Evolutionary conservation across 2,797 vertebrate species (phyloP).

Genomic region (Crotalus adamanteus): DNA sequence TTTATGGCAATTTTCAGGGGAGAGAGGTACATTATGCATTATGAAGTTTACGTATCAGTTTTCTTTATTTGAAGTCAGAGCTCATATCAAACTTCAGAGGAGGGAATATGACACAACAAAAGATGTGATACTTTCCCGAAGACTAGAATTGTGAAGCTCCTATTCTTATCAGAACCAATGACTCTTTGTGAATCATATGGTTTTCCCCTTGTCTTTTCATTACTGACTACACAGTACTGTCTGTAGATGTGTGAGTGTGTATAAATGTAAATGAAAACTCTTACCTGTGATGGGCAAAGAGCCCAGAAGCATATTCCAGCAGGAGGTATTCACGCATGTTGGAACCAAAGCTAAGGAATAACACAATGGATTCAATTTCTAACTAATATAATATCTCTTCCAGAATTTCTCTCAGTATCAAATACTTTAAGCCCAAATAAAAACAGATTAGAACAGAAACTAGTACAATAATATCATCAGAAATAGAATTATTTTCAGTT

Average conservation of each 20-base stretch:
- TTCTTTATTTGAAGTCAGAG: background rate
- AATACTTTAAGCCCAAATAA: background rate
- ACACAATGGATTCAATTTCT: background rate
- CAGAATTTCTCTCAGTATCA: background rate
- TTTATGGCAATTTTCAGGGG: background rate
- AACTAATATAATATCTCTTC: background rate
- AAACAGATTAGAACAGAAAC: background rate
- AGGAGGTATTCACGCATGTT: constrained; percentile 96
- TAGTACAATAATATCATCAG: background rate
- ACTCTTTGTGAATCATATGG: background rate
- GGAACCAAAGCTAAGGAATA: constrained; percentile 86
- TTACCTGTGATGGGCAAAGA: constrained; percentile 95
- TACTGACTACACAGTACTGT: background rate
- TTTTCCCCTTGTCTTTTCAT: background rate
- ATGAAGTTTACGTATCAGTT: background rate
- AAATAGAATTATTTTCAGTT: background rate
- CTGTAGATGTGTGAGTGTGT: background rate
- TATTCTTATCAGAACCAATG: background rate
- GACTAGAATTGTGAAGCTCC: background rate
- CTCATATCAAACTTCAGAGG: background rate
- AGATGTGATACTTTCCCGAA: background rate
- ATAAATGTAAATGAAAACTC: background rate
- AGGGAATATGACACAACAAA: background rate
- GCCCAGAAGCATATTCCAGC: constrained; percentile 91
- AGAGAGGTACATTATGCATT: background rate